Evolutionary conservation across 2,113 vertebrate species (phyloP).

Genomic region (Psammodynastes pulverulentus): DNA sequence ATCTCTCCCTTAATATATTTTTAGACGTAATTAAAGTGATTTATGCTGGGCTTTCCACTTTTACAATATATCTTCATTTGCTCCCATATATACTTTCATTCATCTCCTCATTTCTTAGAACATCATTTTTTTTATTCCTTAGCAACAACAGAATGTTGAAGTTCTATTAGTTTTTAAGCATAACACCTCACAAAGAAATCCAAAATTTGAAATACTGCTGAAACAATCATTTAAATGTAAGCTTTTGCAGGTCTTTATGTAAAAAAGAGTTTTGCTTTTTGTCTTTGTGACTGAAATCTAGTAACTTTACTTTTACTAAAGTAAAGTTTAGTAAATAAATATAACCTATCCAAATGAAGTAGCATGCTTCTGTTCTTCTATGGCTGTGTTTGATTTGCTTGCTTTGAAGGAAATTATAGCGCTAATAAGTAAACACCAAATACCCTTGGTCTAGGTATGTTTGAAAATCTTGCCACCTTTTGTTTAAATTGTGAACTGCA

Average conservation of each 20-base stretch:
- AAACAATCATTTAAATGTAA: background rate
- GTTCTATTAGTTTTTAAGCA: background rate
- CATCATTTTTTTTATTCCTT: background rate
- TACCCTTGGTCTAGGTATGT: constrained; percentile 7
- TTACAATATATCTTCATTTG: background rate
- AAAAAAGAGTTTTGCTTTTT: background rate
- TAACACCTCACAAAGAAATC: background rate
- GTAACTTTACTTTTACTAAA: too few species aligned
- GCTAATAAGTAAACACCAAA: background rate
- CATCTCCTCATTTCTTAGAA: background rate
- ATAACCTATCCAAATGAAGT: background rate
- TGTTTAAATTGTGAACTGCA: constrained; percentile 64
- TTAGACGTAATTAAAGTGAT: background rate
- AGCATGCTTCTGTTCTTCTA: background rate
- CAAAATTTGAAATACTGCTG: background rate
- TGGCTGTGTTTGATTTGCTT: background rate
- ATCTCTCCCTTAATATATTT: background rate
- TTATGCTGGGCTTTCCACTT: background rate
- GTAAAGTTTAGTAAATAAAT: background rate
- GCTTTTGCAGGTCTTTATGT: background rate
- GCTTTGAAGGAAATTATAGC: background rate
- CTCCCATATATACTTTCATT: background rate
- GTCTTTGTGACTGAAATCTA: background rate
- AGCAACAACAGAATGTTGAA: background rate
- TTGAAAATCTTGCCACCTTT: constrained; percentile 65